phyloP scores from a whole-genome alignment of 1,140 invertebrate genomes.

The Ephestia elutella region DNA sequence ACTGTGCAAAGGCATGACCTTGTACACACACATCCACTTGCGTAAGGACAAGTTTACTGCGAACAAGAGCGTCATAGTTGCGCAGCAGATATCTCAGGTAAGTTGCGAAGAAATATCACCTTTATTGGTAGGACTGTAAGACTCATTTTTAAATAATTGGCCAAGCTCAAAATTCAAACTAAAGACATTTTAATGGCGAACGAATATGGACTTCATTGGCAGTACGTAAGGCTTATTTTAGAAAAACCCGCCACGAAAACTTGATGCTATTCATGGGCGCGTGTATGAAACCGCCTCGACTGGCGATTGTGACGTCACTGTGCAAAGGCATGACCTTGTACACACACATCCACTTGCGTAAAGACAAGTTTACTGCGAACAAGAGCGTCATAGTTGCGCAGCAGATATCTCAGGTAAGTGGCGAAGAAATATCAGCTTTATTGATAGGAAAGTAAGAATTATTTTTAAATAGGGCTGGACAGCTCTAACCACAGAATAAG shows the following conservation, averaged over 20 bases:
- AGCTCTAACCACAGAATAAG: no score
- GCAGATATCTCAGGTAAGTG: slow-evolving; percentile 97
- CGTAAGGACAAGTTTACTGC: slow-evolving; percentile 96
- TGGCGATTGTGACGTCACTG: slow-evolving; percentile 98
- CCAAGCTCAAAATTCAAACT: no score
- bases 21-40: slow-evolving; percentile 95
- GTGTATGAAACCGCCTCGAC: slow-evolving; percentile 96
- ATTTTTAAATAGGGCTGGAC: no score
- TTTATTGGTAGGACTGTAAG: no score
- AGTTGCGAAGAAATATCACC: slow-evolving; percentile 22
- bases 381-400: slow-evolving; percentile 94
- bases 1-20: slow-evolving; percentile 94
- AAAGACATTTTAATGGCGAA: no score
- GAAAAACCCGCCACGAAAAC: slow-evolving; percentile 99
- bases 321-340: slow-evolving; percentile 96
- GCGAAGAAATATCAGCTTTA: slow-evolving; percentile 13
- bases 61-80: slow-evolving; percentile 93
- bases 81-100: slow-evolving; percentile 98
- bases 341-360: slow-evolving; percentile 92
- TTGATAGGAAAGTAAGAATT: no score
- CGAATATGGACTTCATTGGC: no score
- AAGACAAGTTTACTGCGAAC: slow-evolving; percentile 97
- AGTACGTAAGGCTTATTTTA: slow-evolving; percentile 73
- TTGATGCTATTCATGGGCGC: slow-evolving; percentile 99
- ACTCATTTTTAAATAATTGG: no score